Evolutionary conservation across 2,888 invertebrate species (phyloP), one percentile per base, ranked within the genome.

Genomic region (Tuberolachnus salignus): DNA sequence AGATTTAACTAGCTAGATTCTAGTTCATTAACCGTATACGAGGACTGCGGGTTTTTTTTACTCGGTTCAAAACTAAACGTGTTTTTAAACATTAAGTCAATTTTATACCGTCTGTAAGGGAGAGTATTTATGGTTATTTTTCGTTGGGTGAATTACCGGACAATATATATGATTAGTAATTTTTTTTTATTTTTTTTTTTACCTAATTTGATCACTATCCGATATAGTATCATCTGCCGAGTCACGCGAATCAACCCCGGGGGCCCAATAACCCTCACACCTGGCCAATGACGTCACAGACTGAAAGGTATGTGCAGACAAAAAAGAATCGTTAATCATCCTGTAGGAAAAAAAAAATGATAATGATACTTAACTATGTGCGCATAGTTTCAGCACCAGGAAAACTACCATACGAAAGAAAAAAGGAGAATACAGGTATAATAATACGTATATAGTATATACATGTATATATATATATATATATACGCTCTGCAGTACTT

Each of bases 221-320:
- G 67, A 74, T 73, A 26, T 57, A 26, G 66, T 57, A 78, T 78
- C 78, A 78, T 78, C 78, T 78, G 78, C 69, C 78, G 59, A 67
- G 78, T 78, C 78, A 78, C 78, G 78, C 67, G 69, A 78, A 78
- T 78, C 78, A 42, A 78, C 67, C 78, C 78, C 78, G 59, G 23
- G 78, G 78, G 78, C 59, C 78, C 59, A 69, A 78, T 78, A 67
- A 78, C 67, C 49, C 26, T 49, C 57, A 67, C 78, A 78, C 78
- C 78, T 78, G 78, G 78, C 1, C 57, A 49, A 69, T 78, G 78
- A 78, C 78, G 78, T 78, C 67, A 78, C 69, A 16, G 19, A 66
- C 44, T 23, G 21, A 66, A 66, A 26, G 66, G 66, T 44, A 64
- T 44, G 69, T 13, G 49, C 9, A 6, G 10, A 49, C 57, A 16